Conservation (phyloP, 2,888 invertebrate species). For the Lepidocyrtinus sp. region DNA sequence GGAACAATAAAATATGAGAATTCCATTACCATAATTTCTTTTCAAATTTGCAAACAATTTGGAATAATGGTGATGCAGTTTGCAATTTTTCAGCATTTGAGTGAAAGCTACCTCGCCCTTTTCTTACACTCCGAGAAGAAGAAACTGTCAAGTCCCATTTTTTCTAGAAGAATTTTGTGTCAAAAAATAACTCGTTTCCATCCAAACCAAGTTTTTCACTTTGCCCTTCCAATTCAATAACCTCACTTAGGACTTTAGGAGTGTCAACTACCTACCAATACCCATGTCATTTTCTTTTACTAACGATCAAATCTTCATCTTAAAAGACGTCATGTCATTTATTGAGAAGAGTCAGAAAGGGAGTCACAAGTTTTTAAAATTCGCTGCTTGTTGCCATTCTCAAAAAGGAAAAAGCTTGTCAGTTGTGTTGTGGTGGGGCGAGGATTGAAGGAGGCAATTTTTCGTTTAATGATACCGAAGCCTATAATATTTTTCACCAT, state of each 20-base stretch:
- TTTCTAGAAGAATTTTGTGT: neutral
- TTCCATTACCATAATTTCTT: neutral
- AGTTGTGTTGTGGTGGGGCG: neutral
- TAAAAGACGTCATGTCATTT: neutral
- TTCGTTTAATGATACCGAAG: neutral
- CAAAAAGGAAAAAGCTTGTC: neutral
- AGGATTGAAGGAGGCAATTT: neutral
- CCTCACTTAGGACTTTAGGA: neutral
- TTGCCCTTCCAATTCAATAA: neutral
- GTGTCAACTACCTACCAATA: neutral
- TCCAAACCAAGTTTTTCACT: neutral
- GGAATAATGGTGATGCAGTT: neutral
- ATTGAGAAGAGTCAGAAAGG: neutral
- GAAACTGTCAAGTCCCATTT: neutral
- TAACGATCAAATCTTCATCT: neutral
- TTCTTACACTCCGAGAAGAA: neutral
- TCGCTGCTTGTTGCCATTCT: neutral
- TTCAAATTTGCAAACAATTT: neutral
- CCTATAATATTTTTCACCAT: neutral
- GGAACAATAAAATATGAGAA: neutral
- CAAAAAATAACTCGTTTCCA: neutral
- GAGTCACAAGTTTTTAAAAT: neutral
- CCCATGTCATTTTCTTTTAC: neutral
- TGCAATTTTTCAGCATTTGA: neutral
- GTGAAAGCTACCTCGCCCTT: neutral